Evolutionary conservation across 2,888 invertebrate genomes (phyloP).

Genomic region (Malacosoma neustria): DNA sequence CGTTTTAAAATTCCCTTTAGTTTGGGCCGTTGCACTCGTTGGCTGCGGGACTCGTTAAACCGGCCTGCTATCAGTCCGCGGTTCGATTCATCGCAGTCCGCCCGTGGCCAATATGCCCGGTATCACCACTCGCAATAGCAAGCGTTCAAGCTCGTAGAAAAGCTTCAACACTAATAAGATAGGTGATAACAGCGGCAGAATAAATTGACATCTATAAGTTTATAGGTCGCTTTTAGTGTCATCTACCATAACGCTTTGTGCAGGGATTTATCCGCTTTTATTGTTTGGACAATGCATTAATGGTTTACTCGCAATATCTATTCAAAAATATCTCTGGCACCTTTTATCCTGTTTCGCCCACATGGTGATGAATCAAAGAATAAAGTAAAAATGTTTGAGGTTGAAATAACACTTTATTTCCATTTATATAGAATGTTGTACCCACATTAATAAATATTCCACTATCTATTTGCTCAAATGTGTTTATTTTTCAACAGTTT

Average conservation of each 20-base stretch:
- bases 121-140: slow-evolving; percentile 60
- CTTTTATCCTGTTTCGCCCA: not conserved
- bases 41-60: slow-evolving; percentile 65
- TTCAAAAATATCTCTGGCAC: not conserved
- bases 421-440: too few species aligned
- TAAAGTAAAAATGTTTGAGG: slow-evolving; percentile 14
- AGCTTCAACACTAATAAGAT: not conserved
- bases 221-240: not conserved
- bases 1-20: slow-evolving; percentile 67
- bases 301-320: not conserved
- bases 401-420: slow-evolving; percentile 4
- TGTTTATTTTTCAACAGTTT: slow-evolving; percentile 15
- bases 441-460: slow-evolving; percentile 5
- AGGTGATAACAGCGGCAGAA: not conserved
- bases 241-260: not conserved
- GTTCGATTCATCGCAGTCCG: slow-evolving; percentile 62
- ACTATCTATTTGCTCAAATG: slow-evolving; percentile 9
- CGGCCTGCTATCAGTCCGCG: slow-evolving; percentile 68
- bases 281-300: not conserved
- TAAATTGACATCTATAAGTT: not conserved
- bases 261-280: not conserved
- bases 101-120: slow-evolving; percentile 47
- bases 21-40: slow-evolving; percentile 72
- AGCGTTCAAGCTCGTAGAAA: slow-evolving; percentile 29
- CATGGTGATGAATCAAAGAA: slow-evolving; percentile 4